A percentile compares a stretch with the other conserved stretches of the same genome.
Evolutionary conservation across 2,113 vertebrate species (phyloP).

Genomic region (Corydoras sp.): DNA sequence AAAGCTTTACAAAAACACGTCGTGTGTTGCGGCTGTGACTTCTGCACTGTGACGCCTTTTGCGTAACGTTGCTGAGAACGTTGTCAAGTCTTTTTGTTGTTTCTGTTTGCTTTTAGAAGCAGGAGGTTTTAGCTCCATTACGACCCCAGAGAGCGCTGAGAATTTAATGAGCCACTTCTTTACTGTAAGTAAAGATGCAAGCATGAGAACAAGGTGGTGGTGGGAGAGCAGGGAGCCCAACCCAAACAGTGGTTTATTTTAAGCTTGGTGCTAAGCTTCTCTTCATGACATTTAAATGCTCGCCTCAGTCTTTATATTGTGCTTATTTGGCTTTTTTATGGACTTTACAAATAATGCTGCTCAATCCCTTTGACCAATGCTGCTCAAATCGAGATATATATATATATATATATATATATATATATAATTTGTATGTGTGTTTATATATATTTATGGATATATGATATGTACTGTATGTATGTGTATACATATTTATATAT

Average conservation of each 20-base stretch:
- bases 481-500: no score
- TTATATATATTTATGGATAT: no score
- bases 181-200: constrained; percentile 25
- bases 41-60: constrained; percentile 35
- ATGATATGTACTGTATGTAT: no score
- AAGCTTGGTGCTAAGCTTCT: constrained; percentile 30
- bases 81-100: constrained; percentile 7
- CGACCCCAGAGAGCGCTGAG: constrained; percentile 55
- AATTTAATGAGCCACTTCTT: constrained; percentile 53
- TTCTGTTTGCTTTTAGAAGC: constrained; percentile 22
- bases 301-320: constrained; percentile 19
- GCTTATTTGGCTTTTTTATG: background rate
- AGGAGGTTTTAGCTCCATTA: constrained; percentile 23
- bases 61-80: background rate
- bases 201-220: constrained; percentile 12
- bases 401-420: no score
- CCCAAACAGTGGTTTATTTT: constrained; percentile 21
- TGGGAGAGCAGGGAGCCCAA: constrained; percentile 13
- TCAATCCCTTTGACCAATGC: no score
- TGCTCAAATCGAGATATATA: no score
- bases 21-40: constrained; percentile 68
- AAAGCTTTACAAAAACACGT: constrained; percentile 60
- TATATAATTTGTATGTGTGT: no score
- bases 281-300: constrained; percentile 23
- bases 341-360: background rate